Evolutionary conservation across 2,888 invertebrate species (phyloP).

Genomic region (Chymomyza fuscimana): DNA sequence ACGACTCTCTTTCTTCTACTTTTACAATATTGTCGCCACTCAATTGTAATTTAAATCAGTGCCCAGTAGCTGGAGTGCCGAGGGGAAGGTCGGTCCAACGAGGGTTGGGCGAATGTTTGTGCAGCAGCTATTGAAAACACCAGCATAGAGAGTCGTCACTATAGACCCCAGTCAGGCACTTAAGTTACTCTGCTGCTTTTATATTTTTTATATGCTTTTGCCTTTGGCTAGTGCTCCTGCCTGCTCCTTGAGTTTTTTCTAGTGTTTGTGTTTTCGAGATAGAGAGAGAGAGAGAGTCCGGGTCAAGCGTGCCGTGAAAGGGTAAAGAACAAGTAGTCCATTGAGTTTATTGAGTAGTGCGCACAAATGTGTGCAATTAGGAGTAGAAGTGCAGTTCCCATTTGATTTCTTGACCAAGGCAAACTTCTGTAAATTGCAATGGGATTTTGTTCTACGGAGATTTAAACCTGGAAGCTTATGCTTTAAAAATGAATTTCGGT

Average conservation of each 20-base stretch:
- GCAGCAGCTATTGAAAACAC: constrained; percentile 8
- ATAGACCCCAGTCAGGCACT: background rate
- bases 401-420: background rate
- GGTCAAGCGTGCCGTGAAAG: constrained; percentile 17
- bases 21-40: constrained; percentile 69
- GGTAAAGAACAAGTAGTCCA: constrained; percentile 9
- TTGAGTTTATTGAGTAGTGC: constrained; percentile 4
- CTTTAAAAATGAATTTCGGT: no score
- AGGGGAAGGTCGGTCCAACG: background rate
- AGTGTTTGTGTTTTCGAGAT: background rate
- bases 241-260: background rate
- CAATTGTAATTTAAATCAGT: constrained; percentile 72
- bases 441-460: background rate
- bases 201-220: background rate
- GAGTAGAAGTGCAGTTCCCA: background rate
- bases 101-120: constrained; percentile 47
- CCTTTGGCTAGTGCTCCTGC: background rate
- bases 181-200: constrained; percentile 8
- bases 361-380: constrained; percentile 25
- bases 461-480: no score
- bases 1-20: constrained; percentile 30
- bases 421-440: background rate
- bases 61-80: constrained; percentile 23
- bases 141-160: background rate
- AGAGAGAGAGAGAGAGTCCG: background rate